phyloP scores from a whole-genome alignment of 2,113 vertebrate genomes.

The Tamias sibiricus region DNA sequence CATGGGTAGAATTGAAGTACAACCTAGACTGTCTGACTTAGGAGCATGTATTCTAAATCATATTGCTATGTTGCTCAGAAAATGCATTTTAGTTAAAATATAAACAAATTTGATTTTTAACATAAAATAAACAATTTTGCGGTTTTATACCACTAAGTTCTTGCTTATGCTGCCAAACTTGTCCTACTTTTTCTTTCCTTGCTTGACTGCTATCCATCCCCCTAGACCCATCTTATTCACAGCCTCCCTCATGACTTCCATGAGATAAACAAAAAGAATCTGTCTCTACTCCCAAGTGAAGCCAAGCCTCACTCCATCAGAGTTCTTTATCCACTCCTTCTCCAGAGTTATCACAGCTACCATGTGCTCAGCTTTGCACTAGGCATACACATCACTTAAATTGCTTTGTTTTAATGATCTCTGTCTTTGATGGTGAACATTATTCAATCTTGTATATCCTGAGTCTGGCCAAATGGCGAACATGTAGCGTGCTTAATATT shows the following conservation, averaged over 20 bases:
- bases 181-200: background rate
- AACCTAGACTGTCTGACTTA: background rate
- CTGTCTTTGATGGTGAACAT: background rate
- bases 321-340: background rate
- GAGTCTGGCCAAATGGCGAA: background rate
- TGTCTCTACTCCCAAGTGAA: background rate
- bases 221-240: background rate
- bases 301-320: accelerated
- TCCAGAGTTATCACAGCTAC: no score
- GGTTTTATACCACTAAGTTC: background rate
- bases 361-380: background rate
- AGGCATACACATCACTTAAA: background rate
- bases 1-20: background rate
- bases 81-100: constrained; percentile 3
- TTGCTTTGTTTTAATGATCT: background rate
- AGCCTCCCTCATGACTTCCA: background rate
- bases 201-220: background rate
- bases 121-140: background rate
- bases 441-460: background rate
- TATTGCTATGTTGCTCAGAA: background rate
- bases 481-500: background rate
- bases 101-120: background rate
- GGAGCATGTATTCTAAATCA: background rate
- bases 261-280: background rate
- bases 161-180: background rate